phyloP scores from a whole-genome alignment of 2,797 vertebrate genomes.

The Mus minutoides region DNA sequence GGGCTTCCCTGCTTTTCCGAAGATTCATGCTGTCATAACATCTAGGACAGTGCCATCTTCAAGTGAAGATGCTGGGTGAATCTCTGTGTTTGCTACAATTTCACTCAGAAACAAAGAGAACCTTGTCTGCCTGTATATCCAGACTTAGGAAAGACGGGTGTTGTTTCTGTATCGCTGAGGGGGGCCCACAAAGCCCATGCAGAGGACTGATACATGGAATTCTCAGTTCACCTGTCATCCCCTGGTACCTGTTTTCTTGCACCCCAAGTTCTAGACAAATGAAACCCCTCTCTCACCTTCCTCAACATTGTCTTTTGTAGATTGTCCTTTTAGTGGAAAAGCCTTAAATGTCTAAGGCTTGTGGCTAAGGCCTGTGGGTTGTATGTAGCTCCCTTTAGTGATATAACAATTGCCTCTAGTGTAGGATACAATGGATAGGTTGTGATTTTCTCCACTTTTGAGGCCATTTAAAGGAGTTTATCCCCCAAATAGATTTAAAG shows the following conservation, averaged over 20 bases:
- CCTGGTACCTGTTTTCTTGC: neutral
- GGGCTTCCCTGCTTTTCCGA: neutral
- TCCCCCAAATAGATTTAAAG: neutral
- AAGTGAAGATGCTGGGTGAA: rapidly evolving
- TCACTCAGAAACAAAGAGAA: neutral
- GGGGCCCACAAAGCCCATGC: too few species aligned
- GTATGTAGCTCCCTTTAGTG: neutral
- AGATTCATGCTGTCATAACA: rapidly evolving
- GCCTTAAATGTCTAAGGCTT: neutral
- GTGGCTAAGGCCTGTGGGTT: neutral
- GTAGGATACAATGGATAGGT: neutral
- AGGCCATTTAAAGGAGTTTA: too few species aligned
- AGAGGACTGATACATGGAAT: neutral
- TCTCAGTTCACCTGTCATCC: neutral
- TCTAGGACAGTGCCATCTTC: rapidly evolving
- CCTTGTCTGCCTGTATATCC: neutral
- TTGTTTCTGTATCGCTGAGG: neutral
- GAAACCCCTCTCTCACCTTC: neutral
- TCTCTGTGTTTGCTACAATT: rapidly evolving
- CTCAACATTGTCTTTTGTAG: neutral
- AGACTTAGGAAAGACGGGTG: neutral
- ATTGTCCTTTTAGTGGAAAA: neutral
- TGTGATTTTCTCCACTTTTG: neutral
- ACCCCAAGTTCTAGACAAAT: neutral
- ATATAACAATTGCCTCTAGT: neutral